Conservation (phyloP, 2,113 vertebrate species). For the Cephalopterus ornatus region DNA sequence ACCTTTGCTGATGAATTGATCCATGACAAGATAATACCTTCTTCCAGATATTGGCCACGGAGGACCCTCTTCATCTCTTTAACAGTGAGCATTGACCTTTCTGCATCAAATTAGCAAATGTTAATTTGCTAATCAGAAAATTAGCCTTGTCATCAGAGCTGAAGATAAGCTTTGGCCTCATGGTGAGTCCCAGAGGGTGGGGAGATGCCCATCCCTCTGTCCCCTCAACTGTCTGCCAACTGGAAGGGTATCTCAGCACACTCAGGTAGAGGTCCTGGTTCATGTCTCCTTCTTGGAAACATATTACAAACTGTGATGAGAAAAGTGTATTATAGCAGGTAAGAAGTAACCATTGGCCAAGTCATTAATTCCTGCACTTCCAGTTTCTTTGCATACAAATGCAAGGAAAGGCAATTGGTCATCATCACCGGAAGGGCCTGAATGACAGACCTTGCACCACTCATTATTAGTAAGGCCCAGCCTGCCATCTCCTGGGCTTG, state of each 20-base stretch:
- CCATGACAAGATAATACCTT: conserved; percentile 27
- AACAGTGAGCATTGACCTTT: conserved; percentile 30
- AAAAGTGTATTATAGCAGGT: background rate
- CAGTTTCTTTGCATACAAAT: background rate
- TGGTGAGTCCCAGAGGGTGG: accelerated
- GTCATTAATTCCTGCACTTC: background rate
- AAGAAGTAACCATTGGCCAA: background rate
- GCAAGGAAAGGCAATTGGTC: background rate
- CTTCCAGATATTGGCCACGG: background rate
- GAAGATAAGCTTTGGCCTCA: background rate
- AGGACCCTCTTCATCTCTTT: conserved; percentile 15
- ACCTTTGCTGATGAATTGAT: background rate
- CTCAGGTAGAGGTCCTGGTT: background rate
- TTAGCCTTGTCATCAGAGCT: background rate
- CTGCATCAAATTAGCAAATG: conserved; percentile 42
- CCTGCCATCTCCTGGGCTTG: background rate
- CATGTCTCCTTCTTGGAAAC: background rate
- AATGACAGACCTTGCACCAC: background rate
- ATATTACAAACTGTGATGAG: background rate
- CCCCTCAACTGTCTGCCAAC: background rate
- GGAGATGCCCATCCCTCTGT: accelerated
- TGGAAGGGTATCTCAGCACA: background rate
- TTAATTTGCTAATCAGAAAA: background rate
- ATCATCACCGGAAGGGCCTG: background rate
- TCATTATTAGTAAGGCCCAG: background rate